Base-by-base conservation (phyloP, 2,888 invertebrate genomes). In the Cryptus viduatorius region DNA sequence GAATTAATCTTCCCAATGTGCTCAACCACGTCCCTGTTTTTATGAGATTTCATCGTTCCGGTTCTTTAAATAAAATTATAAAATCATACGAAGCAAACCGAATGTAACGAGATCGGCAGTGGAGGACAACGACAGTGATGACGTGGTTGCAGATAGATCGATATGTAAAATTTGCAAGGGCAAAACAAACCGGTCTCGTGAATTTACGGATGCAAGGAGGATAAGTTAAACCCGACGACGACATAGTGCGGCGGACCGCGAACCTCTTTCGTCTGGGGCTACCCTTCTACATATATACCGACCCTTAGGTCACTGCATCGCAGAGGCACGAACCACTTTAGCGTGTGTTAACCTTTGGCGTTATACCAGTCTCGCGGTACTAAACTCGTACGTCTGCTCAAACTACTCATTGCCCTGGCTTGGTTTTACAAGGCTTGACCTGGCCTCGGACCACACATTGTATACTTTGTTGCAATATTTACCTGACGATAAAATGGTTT, bases 311-410 rank as follows among this genome's bases (percentile, higher is more conserved):
- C 29, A 77, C 72, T 77, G 44, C 61, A 56, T 61, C 48, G 72
- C 76, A 67, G 76, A 84, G 82, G 86, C 88, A 88, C 86, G 87
- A 87, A 86, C 86, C 87, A 87, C 88, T 88, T 88, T 86, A 88
- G 84, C 86, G 88, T 89, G 68, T 88, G 78, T 89, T 88, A 86
- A 89, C 88, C 88, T 83, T 84, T 73, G 82, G 31, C 82, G 79
- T 73, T 68, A 79, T 61, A 48, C 83, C 10, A 59, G 80, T 61
- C 69, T 76, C 69, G 69, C 69, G 53, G 56, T 79, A 79, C 65
- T 59, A n/a, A 42, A 42, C 44, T 42, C 56, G 73, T 24, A 19
- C 59, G 46, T 31, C 37, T 59, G 24, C 42, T 48, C n/a, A 19
- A 68, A 75, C 65, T 71, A 50, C 67, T 59, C 56, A 31, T 24